These are phyloP conservation scores for Notiomystis cincta DNA, from an alignment of 2,113 vertebrate species.

Conservation along the genomic window DNA sequence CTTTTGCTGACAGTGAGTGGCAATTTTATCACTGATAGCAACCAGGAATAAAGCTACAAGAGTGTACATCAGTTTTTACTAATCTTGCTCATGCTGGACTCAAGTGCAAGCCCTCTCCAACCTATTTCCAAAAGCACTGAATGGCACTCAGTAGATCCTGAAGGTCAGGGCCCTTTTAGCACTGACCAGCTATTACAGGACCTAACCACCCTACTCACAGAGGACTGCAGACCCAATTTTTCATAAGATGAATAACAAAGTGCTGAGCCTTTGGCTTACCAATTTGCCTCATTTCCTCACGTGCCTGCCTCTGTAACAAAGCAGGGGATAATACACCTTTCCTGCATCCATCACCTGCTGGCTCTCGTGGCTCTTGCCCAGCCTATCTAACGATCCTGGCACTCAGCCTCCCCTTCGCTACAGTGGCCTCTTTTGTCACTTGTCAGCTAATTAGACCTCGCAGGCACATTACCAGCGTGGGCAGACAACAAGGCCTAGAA, in stretches of 20 bases:
- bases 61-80: background rate
- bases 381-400: background rate
- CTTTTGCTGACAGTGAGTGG: background rate
- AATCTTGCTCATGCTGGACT: background rate
- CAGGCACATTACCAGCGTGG: background rate
- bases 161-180: background rate
- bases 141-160: background rate
- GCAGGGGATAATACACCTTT: background rate
- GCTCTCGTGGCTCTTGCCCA: background rate
- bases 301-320: background rate
- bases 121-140: background rate
- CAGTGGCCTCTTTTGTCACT: conserved; percentile 28
- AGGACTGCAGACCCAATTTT: background rate
- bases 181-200: background rate
- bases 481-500: conserved; percentile 10
- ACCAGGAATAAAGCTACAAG: background rate
- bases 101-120: background rate
- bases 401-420: background rate
- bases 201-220: background rate
- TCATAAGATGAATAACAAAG: background rate
- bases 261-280: background rate
- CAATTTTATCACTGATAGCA: background rate
- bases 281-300: background rate
- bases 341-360: background rate
- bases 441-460: conserved; percentile 7